Evolutionary conservation across 2,888 invertebrate genomes (phyloP), one percentile per base, ranked within the genome.

Genomic region (Noctua janthe): DNA sequence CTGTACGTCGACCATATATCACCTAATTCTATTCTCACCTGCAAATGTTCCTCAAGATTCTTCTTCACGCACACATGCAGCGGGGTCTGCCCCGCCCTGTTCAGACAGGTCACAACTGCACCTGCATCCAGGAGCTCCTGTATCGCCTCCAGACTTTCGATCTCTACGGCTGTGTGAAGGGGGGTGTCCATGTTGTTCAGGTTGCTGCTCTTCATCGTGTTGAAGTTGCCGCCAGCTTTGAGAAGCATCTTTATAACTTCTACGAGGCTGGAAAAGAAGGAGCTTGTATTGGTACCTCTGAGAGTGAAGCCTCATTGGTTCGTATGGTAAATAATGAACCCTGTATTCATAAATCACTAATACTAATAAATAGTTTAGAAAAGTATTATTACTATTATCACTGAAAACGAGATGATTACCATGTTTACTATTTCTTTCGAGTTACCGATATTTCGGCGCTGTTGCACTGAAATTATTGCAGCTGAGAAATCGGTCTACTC

Each of bases 81-180:
- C 0, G 97, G 97, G 0, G 97, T 97, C 71, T 94, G 92, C 1
- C 97, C 97, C 13, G 93, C 92, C 20, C 91, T 91, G 84, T 97
- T 96, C 15, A 96, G 92, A 56, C 94, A 95, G 5, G 94, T 93
- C 1, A 96, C 94, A 1, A 94, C 94, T 0, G 95, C 96, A 1
- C 96, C 97, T 17, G 95, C 93, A 3, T 95, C 92, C 10, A 97
- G 89, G 1, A 97, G 91, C 67, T 94, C 93, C 20, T 92, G 93
- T 2, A 97, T 96, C 5, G 96, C 96, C 0, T 96, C 95, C 56
- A 95, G 82, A 71, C 94, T 96, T 10, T 94, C 95, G 4, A 97
- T 90, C 71, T 95, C 94, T 0, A 97, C 97, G 0, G 97, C 97
- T 0, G 96, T 97, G 84, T 97, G 97, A 1, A 97, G 92, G 0